Percentiles rank a stretch among this genome's conserved stretches.
phyloP scores from a whole-genome alignment of 2,888 invertebrate genomes.

The Gastrophysa polygoni region DNA sequence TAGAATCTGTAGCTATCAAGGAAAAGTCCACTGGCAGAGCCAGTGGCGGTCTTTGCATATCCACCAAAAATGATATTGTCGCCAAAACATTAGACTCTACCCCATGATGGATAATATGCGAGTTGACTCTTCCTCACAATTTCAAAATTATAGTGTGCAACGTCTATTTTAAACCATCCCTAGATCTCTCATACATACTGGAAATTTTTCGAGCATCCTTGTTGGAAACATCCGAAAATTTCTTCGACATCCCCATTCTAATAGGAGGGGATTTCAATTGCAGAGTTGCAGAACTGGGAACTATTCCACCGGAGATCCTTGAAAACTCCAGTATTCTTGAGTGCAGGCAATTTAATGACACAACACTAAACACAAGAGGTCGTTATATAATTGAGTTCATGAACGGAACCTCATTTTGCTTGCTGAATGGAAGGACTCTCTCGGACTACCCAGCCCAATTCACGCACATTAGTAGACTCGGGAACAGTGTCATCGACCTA shows the following conservation, averaged over 20 bases:
- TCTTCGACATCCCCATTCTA: background rate
- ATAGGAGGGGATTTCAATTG: constrained; percentile 1
- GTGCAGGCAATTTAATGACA: background rate
- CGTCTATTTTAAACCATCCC: background rate
- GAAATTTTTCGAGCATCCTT: background rate
- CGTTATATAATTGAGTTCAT: background rate
- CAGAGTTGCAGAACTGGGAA: background rate
- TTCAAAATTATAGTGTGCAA: constrained; percentile 5
- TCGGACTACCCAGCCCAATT: background rate
- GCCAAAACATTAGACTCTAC: no score
- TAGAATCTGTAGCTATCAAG: no score
- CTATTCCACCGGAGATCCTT: background rate
- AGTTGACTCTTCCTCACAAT: constrained; percentile 2
- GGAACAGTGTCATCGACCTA: background rate
- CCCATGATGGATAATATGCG: background rate
- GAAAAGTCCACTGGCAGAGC: no score
- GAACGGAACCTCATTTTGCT: background rate
- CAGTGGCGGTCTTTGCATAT: no score
- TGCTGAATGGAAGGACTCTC: background rate
- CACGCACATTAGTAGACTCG: background rate
- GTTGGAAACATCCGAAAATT: background rate
- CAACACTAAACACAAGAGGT: background rate
- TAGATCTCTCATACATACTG: background rate
- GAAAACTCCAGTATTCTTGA: background rate
- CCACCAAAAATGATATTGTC: no score